Evolutionary conservation across 2,113 vertebrate species (phyloP).

Genomic region (Astur gentilis): DNA sequence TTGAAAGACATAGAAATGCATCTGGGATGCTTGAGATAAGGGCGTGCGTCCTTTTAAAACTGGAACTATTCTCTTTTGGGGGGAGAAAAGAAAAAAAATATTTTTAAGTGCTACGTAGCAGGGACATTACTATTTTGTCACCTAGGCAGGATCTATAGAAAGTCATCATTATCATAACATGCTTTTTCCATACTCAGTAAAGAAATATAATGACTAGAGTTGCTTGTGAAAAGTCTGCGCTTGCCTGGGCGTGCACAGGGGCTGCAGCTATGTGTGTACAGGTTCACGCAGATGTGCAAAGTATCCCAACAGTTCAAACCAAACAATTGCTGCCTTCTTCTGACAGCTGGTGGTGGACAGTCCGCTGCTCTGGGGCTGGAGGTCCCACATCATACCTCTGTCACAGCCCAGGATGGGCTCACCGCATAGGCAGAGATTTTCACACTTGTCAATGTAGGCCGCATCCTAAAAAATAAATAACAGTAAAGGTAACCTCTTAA

Average conservation of each 20-base stretch:
- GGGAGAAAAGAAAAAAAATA: not conserved
- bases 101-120: not conserved
- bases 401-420: not conserved
- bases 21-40: not conserved
- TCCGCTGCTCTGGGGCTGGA: not conserved
- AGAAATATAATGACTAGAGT: not conserved
- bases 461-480: not conserved
- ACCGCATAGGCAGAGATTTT: not conserved
- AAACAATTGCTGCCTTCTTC: not conserved
- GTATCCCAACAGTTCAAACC: not conserved
- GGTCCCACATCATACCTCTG: not conserved
- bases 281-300: not conserved
- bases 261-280: not conserved
- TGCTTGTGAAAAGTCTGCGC: not conserved
- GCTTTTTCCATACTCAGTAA: not conserved
- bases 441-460: not conserved
- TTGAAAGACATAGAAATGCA: not conserved
- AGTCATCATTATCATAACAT: not conserved
- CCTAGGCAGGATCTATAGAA: not conserved
- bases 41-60: not conserved
- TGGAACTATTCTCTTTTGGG: not conserved
- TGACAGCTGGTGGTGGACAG: not conserved
- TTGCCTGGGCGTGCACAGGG: not conserved
- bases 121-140: not conserved
- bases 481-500: not conserved